These are phyloP conservation scores for Battus philenor DNA, from an alignment of 1,140 invertebrate genomes.

Conservation along the genomic window DNA sequence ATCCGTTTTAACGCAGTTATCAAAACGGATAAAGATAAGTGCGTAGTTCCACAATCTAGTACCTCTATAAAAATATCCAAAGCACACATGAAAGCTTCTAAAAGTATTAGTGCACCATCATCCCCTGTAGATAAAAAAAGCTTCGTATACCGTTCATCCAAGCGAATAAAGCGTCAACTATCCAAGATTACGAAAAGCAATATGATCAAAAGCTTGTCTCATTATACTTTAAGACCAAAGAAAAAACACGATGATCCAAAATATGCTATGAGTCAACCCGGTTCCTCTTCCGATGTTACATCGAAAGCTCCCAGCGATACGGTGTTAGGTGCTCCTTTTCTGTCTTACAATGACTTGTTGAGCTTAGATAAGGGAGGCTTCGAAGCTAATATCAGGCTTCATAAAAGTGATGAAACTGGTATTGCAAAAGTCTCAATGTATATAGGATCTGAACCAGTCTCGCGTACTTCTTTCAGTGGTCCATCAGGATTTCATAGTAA, in stretches of 20 bases:
- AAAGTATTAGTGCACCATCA: constrained; percentile 60
- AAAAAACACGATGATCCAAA: constrained; percentile 46
- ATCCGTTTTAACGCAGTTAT: neutral
- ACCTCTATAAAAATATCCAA: constrained; percentile 57
- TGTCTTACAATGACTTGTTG: constrained; percentile 64
- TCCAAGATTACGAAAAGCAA: constrained; percentile 63
- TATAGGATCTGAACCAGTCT: constrained; percentile 65
- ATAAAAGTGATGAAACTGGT: constrained; percentile 55
- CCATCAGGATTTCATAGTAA: constrained; percentile 37
- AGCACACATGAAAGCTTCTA: constrained; percentile 50
- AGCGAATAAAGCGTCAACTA: constrained; percentile 52
- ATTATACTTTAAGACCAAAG: constrained; percentile 59
- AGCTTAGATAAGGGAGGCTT: constrained; percentile 49
- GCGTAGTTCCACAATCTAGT: constrained; percentile 42
- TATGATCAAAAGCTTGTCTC: constrained; percentile 69
- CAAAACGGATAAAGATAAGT: constrained; percentile 27
- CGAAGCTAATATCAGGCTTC: constrained; percentile 34
- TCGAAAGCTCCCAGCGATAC: constrained; percentile 60
- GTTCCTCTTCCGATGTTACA: constrained; percentile 48
- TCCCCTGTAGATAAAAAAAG: constrained; percentile 60
- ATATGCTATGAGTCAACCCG: constrained; percentile 48
- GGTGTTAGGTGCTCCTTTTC: constrained; percentile 59
- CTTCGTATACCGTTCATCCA: constrained; percentile 65
- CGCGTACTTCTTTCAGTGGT: constrained; percentile 54
- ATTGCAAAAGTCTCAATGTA: constrained; percentile 58